Evolutionary conservation across 2,113 vertebrate genomes (phyloP).

Genomic region (Microtus montanus): DNA sequence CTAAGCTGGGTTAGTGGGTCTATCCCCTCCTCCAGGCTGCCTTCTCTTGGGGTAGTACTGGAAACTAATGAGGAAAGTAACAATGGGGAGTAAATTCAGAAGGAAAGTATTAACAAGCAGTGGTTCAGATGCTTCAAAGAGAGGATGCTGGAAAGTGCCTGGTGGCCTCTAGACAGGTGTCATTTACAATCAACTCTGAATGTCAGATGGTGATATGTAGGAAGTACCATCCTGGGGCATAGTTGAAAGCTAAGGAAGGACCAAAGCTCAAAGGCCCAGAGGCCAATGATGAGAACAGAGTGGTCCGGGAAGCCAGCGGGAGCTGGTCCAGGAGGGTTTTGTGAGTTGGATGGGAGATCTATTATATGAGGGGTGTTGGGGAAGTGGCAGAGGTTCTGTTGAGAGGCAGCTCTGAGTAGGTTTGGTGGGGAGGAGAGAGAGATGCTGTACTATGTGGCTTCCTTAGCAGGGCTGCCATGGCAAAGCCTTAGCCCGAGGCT

Average conservation of each 20-base stretch:
- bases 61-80: not conserved
- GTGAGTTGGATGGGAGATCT: not conserved
- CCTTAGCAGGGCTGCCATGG: not conserved
- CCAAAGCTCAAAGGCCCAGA: not conserved
- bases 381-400: not conserved
- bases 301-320: not conserved
- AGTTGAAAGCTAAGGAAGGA: not conserved
- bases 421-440: not conserved
- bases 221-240: not conserved
- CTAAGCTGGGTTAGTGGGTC: not conserved
- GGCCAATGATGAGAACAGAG: not conserved
- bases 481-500: not conserved
- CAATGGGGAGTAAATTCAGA: no score
- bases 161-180: not conserved
- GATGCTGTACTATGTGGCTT: not conserved
- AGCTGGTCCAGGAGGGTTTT: not conserved
- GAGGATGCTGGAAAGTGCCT: not conserved
- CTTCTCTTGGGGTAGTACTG: not conserved
- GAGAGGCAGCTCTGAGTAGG: not conserved
- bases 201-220: not conserved
- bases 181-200: not conserved
- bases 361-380: not conserved
- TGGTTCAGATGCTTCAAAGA: not conserved
- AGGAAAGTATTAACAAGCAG: no score
- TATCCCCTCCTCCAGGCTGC: not conserved